Percentiles rank a stretch among this genome's conserved stretches.
Evolutionary conservation across 2,113 vertebrate genomes (phyloP).

Genomic region (Gallinago jamesoni): DNA sequence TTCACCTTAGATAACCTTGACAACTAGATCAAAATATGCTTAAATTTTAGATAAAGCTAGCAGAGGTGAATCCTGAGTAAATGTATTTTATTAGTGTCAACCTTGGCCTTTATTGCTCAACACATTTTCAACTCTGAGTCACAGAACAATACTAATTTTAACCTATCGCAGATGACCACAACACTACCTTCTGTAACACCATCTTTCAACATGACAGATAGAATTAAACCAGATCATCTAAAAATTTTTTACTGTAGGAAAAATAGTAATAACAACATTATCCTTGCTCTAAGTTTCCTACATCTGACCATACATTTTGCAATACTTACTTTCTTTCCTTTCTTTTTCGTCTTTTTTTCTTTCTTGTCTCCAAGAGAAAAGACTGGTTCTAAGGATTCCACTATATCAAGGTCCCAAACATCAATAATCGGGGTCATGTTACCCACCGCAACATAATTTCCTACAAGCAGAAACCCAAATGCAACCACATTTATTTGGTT

Average conservation of each 20-base stretch:
- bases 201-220: neutral
- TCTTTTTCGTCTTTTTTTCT: constrained; percentile 89
- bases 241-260: neutral
- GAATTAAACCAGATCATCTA: neutral
- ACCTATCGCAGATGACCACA: neutral
- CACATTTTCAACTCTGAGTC: neutral
- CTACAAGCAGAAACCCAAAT: constrained; percentile 64
- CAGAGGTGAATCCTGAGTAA: neutral
- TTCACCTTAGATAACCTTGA: neutral
- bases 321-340: constrained; percentile 84
- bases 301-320: neutral
- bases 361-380: constrained; percentile 91
- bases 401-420: constrained; percentile 95
- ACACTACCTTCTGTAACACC: neutral
- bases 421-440: constrained; percentile 96
- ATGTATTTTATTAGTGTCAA: neutral
- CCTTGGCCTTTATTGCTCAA: neutral
- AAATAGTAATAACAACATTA: neutral
- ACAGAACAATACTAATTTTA: neutral
- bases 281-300: neutral
- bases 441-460: constrained; percentile 92
- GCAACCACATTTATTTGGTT: neutral
- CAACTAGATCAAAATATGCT: neutral
- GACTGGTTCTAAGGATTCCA: constrained; percentile 92
- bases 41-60: neutral